These are phyloP conservation scores for Aythya baeri DNA, from an alignment of 2,113 vertebrate genomes.

Conservation along the genomic window DNA sequence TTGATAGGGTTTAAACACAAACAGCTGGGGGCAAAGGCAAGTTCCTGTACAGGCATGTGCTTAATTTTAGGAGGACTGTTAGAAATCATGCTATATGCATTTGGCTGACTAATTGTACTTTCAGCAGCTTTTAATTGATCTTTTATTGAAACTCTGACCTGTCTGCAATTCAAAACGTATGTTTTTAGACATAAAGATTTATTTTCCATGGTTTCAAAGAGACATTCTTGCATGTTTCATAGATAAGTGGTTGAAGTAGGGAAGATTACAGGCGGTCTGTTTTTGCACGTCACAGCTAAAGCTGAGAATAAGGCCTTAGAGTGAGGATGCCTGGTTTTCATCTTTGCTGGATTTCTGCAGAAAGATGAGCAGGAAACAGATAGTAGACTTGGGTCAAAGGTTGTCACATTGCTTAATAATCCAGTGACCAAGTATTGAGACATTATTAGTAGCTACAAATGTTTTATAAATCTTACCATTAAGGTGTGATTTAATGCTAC, in stretches of 20 bases:
- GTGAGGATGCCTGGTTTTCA: background rate
- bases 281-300: background rate
- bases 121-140: background rate
- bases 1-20: background rate
- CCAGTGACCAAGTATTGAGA: background rate
- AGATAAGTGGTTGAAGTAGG: background rate
- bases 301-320: background rate
- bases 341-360: background rate
- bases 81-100: background rate
- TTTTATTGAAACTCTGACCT: background rate
- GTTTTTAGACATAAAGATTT: background rate
- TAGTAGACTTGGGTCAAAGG: background rate
- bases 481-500: background rate
- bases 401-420: background rate
- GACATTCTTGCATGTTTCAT: background rate
- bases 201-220: background rate
- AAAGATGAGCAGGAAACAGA: background rate
- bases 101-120: background rate
- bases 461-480: background rate
- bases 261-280: background rate
- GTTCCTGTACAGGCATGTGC: conserved; percentile 14
- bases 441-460: background rate
- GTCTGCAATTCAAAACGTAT: background rate
- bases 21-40: conserved; percentile 23
- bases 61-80: background rate